These are phyloP conservation scores for Halictus ligatus DNA, from an alignment of 2,888 invertebrate species.

Conservation along the genomic window DNA sequence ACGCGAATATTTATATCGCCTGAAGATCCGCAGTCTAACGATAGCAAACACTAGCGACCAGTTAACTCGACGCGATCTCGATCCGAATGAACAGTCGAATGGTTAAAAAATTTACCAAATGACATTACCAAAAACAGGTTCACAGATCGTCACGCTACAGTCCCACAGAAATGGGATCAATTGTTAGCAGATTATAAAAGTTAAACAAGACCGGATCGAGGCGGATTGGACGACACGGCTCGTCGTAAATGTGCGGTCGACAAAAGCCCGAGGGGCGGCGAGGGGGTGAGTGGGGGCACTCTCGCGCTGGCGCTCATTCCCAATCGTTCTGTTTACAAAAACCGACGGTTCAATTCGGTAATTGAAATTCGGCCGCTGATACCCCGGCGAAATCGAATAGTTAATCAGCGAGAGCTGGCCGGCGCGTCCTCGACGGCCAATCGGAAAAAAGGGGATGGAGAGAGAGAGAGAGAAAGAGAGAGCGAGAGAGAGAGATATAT, in stretches of 20 bases:
- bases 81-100: no score
- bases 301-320: slow-evolving; percentile 1
- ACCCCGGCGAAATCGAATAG: slow-evolving; percentile 58
- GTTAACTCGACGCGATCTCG: no score
- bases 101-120: no score
- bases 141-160: background rate
- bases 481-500: background rate
- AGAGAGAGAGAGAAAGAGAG: background rate
- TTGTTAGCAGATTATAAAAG: slow-evolving; percentile 6
- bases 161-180: background rate
- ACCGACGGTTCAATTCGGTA: slow-evolving; percentile 60
- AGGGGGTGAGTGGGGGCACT: background rate
- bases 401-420: slow-evolving; percentile 44
- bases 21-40: no score
- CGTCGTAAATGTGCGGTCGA: slow-evolving; percentile 49
- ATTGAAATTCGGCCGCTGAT: slow-evolving; percentile 62
- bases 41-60: no score
- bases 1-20: no score
- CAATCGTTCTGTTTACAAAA: slow-evolving; percentile 42
- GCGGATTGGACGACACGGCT: slow-evolving; percentile 5
- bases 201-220: slow-evolving; percentile 54
- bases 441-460: background rate
- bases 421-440: slow-evolving; percentile 30
- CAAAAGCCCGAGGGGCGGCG: slow-evolving; percentile 37
- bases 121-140: background rate